A percentile compares a stretch with the other conserved stretches of the same genome.
These are phyloP conservation scores for Crotalus tigris DNA, from an alignment of 2,113 vertebrate species.

Conservation along the genomic window DNA sequence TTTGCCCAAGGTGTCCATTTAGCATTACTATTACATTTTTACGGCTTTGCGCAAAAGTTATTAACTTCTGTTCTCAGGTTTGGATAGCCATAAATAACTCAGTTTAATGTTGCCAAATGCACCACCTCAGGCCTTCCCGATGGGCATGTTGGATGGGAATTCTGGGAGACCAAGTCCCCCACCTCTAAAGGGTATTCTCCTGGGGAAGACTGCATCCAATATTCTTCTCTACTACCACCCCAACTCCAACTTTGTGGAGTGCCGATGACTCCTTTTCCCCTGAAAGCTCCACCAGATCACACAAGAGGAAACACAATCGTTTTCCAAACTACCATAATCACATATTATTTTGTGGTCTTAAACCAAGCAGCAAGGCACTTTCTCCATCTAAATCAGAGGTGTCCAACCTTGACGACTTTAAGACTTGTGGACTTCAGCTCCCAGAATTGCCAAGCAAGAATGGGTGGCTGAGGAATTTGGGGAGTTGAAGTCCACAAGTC, in stretches of 20 bases:
- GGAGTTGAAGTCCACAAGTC: not conserved
- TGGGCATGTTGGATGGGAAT: not conserved
- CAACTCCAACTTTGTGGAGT: not conserved
- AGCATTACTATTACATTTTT: constrained; percentile 31
- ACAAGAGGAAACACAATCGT: not conserved
- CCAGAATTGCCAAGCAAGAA: not conserved
- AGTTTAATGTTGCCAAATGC: constrained; percentile 41
- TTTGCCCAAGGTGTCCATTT: constrained; percentile 20
- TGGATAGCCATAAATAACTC: constrained; percentile 44
- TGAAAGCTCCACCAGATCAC: not conserved
- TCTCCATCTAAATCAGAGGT: not conserved
- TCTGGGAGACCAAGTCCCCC: not conserved
- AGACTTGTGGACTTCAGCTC: not conserved
- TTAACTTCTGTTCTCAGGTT: constrained; percentile 51
- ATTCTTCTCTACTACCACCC: not conserved
- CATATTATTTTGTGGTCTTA: not conserved
- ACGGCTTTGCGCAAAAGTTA: constrained; percentile 50
- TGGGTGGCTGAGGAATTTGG: not conserved
- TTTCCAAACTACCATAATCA: not conserved
- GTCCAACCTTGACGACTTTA: not conserved
- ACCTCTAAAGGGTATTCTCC: not conserved
- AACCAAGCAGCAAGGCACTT: not conserved
- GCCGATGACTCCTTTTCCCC: not conserved
- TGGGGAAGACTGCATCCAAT: not conserved
- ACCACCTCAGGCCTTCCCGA: not conserved